Base-by-base conservation (phyloP, 2,888 invertebrate genomes). In the Muscina levida region DNA sequence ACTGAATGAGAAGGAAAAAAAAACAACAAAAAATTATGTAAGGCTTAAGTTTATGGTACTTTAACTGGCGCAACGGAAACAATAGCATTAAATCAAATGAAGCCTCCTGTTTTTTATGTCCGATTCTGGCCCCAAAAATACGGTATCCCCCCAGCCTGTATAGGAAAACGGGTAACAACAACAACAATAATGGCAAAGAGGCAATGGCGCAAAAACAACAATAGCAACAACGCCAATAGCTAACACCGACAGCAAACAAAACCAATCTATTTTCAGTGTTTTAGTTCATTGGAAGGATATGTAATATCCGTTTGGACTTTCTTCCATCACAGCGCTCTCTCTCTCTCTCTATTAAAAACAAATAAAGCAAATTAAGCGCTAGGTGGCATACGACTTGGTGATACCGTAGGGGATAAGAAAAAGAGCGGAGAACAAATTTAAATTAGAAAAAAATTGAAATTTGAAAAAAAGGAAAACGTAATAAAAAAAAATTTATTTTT, bases 221-320 rank as follows among this genome's bases (percentile, higher is more conserved):
- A n/a, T 6, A 42, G 22, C 17, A 76, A 76, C 51, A 71, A 48
- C n/a, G n/a, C n/a, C n/a, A n/a, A n/a, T n/a, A n/a, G n/a, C n/a
- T 62, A 31, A 31, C 37, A 72, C 57, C 42, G 19, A 44, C 17
- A 73, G 37, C 51, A 68, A 73, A 72, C 71, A 67, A 68, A 53
- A 53, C 53, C 74, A 68, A 77, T 74, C 67, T 81, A 74, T 81
- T 74, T 75, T 81, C 72, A 72, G 74, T 81, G 81, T 81, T 81
- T 81, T 68, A 77, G 77, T 68, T 72, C 74, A 81, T 81, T 81
- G 81, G 56, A 75, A 81, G 81, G 81, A 81, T 77, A 81, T 81
- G 81, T 74, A 81, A 81, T 81, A 81, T 81, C 81, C 81, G 77
- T 56, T 77, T 77, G 13, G 53, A 37, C 42, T 66, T 57, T 75